Conservation (phyloP, 2,888 invertebrate species). For the Brassicogethes aeneus region DNA sequence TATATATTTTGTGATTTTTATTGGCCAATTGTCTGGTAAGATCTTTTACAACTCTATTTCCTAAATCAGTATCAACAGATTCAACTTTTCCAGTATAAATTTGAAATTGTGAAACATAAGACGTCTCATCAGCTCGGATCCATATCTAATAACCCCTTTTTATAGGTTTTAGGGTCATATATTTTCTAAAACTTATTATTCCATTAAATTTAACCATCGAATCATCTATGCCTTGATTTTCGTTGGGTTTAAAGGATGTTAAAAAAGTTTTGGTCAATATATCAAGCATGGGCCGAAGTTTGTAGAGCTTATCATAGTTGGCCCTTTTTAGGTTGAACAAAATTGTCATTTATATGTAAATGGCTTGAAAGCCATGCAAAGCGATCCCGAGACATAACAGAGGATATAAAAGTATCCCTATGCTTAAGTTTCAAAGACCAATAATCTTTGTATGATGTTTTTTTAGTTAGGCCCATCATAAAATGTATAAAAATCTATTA, state of each 20-base stretch:
- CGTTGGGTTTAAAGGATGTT: background rate
- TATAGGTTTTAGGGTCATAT: background rate
- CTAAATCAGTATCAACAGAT: slow-evolving; percentile 23
- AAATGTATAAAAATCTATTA: background rate
- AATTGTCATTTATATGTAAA: slow-evolving; percentile 8
- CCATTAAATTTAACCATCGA: slow-evolving; percentile 5
- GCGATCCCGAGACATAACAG: slow-evolving; percentile 4
- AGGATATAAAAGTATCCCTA: slow-evolving; percentile 4
- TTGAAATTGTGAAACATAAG: slow-evolving; percentile 24
- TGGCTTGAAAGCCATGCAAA: slow-evolving; percentile 4
- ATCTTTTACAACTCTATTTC: slow-evolving; percentile 12
- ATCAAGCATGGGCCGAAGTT: slow-evolving; percentile 2
- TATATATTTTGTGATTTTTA: slow-evolving; percentile 14
- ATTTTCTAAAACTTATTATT: background rate
- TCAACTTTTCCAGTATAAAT: slow-evolving; percentile 28
- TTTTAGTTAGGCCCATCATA: slow-evolving; percentile 3
- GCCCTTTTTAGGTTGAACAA: slow-evolving; percentile 4
- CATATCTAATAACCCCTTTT: background rate
- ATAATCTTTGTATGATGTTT: slow-evolving; percentile 5
- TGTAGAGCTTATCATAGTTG: slow-evolving; percentile 9
- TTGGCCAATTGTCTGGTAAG: slow-evolving; percentile 15
- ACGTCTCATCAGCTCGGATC: slow-evolving; percentile 10
- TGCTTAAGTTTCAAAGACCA: slow-evolving; percentile 4
- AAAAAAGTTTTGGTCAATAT: background rate
- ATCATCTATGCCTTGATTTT: slow-evolving; percentile 4